Evolutionary conservation across 2,113 vertebrate genomes (phyloP).

Genomic region (Labrus mixtus): DNA sequence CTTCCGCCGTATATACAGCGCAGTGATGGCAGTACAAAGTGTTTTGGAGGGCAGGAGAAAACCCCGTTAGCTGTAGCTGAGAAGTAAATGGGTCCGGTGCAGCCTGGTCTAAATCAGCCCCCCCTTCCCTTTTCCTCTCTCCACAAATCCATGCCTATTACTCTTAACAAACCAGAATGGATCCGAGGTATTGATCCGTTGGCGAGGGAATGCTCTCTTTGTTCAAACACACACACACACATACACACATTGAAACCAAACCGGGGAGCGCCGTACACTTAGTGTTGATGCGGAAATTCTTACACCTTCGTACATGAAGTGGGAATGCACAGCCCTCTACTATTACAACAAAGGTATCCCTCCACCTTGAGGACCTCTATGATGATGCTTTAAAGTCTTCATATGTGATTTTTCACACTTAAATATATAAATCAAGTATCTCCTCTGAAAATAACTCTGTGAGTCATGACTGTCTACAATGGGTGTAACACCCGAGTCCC

Average conservation of each 20-base stretch:
- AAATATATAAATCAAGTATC: too few species aligned
- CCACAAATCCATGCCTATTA: conserved; percentile 77
- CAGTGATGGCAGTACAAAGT: conserved; percentile 53
- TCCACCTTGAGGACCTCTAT: not conserved
- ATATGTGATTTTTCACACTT: too few species aligned
- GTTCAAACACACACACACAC: conserved; percentile 39
- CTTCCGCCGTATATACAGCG: conserved; percentile 33
- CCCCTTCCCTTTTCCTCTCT: conserved; percentile 26
- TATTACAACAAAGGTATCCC: not conserved
- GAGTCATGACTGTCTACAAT: too few species aligned
- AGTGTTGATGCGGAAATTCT: conserved; percentile 1
- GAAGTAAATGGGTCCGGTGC: conserved; percentile 69
- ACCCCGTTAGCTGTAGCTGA: conserved; percentile 54
- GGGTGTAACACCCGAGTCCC: too few species aligned
- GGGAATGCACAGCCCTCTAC: not conserved
- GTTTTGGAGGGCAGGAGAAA: conserved; percentile 59
- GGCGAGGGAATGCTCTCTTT: conserved; percentile 67
- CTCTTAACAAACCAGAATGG: conserved; percentile 79
- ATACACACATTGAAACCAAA: not conserved
- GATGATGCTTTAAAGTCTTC: too few species aligned
- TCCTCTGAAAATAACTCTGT: too few species aligned
- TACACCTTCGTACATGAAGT: not conserved
- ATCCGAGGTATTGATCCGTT: conserved; percentile 73
- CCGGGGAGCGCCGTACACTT: not conserved
- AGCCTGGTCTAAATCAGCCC: conserved; percentile 60